Conservation (phyloP, 92 coral and sea anemone species). For the Zoanthus sociatus region DNA sequence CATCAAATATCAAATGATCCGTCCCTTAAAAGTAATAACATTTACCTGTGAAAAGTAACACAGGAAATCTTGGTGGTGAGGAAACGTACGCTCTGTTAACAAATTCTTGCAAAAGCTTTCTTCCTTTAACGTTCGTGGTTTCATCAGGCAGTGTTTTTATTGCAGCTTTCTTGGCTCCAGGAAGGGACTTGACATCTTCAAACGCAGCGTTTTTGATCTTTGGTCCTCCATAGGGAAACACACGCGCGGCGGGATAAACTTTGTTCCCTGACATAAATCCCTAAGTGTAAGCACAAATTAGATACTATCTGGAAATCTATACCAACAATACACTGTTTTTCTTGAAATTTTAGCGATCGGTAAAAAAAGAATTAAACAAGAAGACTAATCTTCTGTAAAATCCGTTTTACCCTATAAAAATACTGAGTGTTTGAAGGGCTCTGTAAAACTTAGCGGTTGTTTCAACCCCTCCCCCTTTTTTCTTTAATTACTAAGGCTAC, state of each 20-base stretch:
- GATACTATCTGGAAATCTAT: no score
- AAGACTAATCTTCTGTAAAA: no score
- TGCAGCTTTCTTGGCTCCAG: slow-evolving; percentile 75
- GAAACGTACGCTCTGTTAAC: slow-evolving; percentile 76
- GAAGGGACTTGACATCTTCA: slow-evolving; percentile 62
- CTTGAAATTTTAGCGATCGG: no score
- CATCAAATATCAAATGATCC: no score
- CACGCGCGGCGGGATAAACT: slow-evolving; percentile 74
- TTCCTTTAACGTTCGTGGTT: slow-evolving; percentile 65
- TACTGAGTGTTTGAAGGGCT: no score
- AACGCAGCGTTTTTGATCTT: slow-evolving; percentile 77
- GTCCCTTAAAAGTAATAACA: neutral
- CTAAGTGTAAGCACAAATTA: slow-evolving; percentile 28
- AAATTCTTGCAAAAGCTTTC: slow-evolving; percentile 73
- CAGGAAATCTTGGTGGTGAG: slow-evolving; percentile 90
- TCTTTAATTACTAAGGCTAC: no score
- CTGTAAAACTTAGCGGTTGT: no score
- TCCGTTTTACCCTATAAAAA: no score
- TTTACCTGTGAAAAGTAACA: slow-evolving; percentile 86
- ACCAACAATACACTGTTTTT: no score
- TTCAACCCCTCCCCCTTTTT: no score
- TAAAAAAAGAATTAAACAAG: no score
- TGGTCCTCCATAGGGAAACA: slow-evolving; percentile 91
- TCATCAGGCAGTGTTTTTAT: slow-evolving; percentile 83
- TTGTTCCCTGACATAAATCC: slow-evolving; percentile 75